A percentile compares a stretch with the other conserved stretches of the same genome.
Evolutionary conservation across 2,888 invertebrate genomes (phyloP).

Genomic region (Idaea straminata): DNA sequence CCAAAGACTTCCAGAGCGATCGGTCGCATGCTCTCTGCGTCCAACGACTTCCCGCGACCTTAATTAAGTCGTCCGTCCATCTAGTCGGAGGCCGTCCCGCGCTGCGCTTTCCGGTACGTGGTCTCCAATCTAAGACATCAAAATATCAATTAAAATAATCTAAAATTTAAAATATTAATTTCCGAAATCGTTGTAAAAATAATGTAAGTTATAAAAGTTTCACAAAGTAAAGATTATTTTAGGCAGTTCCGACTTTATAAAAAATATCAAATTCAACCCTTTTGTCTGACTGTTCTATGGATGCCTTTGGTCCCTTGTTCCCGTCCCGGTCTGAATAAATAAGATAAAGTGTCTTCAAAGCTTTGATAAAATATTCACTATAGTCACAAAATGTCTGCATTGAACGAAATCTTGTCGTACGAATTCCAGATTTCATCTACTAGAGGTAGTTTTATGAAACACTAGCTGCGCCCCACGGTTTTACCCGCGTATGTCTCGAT

Average conservation of each 20-base stretch:
- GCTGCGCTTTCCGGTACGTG: too few relatives aligned
- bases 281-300: conserved; percentile 3
- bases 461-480: too few relatives aligned
- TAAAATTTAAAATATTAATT: background rate
- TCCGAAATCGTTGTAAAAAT: background rate
- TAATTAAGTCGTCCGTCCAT: too few relatives aligned
- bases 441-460: background rate
- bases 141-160: too few relatives aligned
- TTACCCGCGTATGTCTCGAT: too few relatives aligned
- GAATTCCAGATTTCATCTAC: conserved; percentile 9
- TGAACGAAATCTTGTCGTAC: conserved; percentile 7
- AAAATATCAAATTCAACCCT: conserved; percentile 1
- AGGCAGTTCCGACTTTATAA: background rate
- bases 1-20: too few relatives aligned
- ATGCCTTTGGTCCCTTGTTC: conserved; percentile 9
- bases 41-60: too few relatives aligned
- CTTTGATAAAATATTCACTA: conserved; percentile 30
- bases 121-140: too few relatives aligned
- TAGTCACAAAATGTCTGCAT: conserved; percentile 19
- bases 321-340: conserved; percentile 25
- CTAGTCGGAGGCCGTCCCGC: too few relatives aligned
- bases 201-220: background rate
- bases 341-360: conserved; percentile 22
- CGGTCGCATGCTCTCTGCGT: too few relatives aligned
- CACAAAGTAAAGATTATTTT: background rate